phyloP scores from a whole-genome alignment of 2,113 vertebrate species.

The Aramus guarauna region DNA sequence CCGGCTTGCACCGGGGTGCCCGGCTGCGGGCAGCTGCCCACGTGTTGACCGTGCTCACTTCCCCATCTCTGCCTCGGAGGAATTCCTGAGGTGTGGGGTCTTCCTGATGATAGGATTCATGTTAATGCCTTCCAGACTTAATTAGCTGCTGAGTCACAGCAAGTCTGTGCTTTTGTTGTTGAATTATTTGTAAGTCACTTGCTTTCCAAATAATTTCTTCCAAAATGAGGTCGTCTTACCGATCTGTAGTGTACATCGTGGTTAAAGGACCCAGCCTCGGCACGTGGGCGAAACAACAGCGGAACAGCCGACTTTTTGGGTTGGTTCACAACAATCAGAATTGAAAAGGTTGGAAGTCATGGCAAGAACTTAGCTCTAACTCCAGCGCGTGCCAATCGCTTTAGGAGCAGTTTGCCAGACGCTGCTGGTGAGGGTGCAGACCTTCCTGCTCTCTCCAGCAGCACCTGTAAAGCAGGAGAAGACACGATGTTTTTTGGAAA shows the following conservation, averaged over 20 bases:
- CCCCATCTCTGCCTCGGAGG: rapidly evolving
- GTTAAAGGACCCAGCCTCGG: background rate
- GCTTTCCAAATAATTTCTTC: background rate
- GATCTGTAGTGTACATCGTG: rapidly evolving
- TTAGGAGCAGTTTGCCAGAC: background rate
- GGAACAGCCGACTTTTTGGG: rapidly evolving
- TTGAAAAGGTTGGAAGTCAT: background rate
- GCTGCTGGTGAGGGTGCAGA: rapidly evolving
- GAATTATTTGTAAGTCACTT: background rate
- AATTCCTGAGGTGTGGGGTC: background rate
- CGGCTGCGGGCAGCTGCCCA: background rate
- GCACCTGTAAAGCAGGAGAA: rapidly evolving
- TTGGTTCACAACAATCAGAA: background rate
- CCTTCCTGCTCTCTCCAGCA: rapidly evolving
- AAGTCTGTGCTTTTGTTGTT: background rate
- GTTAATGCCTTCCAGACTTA: background rate
- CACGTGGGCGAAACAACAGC: rapidly evolving
- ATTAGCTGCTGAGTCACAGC: background rate
- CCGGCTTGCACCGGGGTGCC: rapidly evolving
- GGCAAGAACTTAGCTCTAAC: background rate
- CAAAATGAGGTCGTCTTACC: background rate
- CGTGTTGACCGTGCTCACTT: rapidly evolving
- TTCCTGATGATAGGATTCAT: rapidly evolving
- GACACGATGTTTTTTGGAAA: background rate
- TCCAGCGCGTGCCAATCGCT: background rate